phyloP scores from a whole-genome alignment of 2,888 invertebrate genomes.

The Eupithecia tripunctaria region DNA sequence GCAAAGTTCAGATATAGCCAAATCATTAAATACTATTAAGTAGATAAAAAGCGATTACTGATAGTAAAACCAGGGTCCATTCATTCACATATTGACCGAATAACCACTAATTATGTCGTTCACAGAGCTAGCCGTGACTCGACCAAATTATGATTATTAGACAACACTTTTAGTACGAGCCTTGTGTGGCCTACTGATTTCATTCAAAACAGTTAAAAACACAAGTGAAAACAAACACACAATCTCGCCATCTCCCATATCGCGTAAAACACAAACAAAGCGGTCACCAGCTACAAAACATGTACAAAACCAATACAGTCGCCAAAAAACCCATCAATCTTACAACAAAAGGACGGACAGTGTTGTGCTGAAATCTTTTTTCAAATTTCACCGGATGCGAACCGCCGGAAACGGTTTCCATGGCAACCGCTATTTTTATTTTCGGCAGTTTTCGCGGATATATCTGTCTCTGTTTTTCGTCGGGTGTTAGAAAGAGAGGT shows the following conservation, averaged over 20 bases:
- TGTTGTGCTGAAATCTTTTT: constrained; percentile 67
- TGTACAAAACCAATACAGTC: constrained; percentile 53
- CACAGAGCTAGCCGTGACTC: background rate
- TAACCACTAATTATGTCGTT: background rate
- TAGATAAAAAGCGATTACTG: background rate
- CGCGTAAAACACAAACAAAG: constrained; percentile 18
- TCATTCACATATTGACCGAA: background rate
- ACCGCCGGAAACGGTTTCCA: constrained; percentile 65
- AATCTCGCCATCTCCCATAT: constrained; percentile 6
- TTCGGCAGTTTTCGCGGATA: constrained; percentile 31
- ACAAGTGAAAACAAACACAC: constrained; percentile 3
- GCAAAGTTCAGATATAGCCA: too few species aligned
- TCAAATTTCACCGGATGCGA: constrained; percentile 73
- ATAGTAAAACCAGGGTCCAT: background rate
- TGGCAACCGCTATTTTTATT: constrained; percentile 48
- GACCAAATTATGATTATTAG: background rate
- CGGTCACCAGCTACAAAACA: constrained; percentile 49
- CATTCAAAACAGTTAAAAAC: background rate
- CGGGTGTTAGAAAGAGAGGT: constrained; percentile 51
- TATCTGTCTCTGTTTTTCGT: constrained; percentile 49
- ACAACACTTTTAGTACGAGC: background rate
- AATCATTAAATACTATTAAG: too few species aligned
- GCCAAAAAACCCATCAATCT: constrained; percentile 54
- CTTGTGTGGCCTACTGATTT: background rate
- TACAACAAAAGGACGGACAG: constrained; percentile 48